A percentile compares a stretch with the other conserved stretches of the same genome.
Conservation (phyloP, 2,797 vertebrate genomes). For the Fratercula arctica region DNA sequence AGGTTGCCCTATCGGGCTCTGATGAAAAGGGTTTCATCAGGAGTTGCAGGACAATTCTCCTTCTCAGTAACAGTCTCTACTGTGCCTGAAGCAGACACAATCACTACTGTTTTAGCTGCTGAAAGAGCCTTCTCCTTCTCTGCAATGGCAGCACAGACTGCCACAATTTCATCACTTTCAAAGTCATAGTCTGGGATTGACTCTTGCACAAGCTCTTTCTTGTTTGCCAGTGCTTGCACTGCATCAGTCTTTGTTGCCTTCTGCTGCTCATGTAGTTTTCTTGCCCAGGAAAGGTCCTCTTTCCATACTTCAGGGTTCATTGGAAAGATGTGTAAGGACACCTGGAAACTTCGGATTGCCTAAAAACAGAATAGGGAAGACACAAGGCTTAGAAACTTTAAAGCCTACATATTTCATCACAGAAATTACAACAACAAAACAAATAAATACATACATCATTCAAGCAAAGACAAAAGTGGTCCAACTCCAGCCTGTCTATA, state of each 20-base stretch:
- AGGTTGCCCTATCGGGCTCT: slow-evolving; percentile 81
- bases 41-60: slow-evolving; percentile 49
- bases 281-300: slow-evolving; percentile 92
- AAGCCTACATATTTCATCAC: background rate
- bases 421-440: background rate
- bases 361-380: background rate
- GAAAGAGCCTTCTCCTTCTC: slow-evolving; percentile 83
- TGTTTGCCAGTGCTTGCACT: slow-evolving; percentile 70
- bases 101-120: slow-evolving; percentile 79
- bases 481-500: background rate
- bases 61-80: slow-evolving; percentile 77
- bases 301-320: slow-evolving; percentile 88
- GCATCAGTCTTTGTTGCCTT: slow-evolving; percentile 71
- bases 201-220: slow-evolving; percentile 76
- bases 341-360: slow-evolving; percentile 85
- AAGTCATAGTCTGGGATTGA: slow-evolving; percentile 93
- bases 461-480: background rate
- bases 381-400: background rate
- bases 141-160: slow-evolving; percentile 90
- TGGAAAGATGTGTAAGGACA: slow-evolving; percentile 89
- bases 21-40: slow-evolving; percentile 81
- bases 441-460: background rate
- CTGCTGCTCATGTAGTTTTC: slow-evolving; percentile 82
- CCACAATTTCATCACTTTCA: slow-evolving; percentile 94
- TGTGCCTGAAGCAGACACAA: slow-evolving; percentile 78